Base-by-base conservation (phyloP, 2,888 invertebrate genomes). In the Protonemura montana region DNA sequence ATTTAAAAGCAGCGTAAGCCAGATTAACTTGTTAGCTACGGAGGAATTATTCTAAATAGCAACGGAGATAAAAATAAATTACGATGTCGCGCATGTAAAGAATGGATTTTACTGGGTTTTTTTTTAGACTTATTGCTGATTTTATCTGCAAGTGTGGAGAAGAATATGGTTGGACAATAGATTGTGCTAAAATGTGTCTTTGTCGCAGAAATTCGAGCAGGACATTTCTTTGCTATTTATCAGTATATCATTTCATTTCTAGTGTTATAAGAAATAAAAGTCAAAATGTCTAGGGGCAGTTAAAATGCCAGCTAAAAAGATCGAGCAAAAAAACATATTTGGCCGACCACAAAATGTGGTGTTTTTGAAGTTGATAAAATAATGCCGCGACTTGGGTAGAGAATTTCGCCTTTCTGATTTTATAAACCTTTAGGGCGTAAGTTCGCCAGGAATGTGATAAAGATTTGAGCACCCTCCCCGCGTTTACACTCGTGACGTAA, bases 31-130 rank as follows among this genome's bases (percentile, higher is more conserved):
- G 59, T 59, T 59, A 59, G 59, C 59, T 59, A 59, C 21, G 59
- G 59, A 59, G 59, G 59, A 59, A 59, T 59, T 59, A 59, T 59
- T 59, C 59, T 59, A 59, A 59, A 59, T 59, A 59, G 59, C 59
- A 59, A 59, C 59, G 21, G 59, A 59, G 59, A 59, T 59, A 59
- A 59, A 59, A 59, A 59, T 59, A 59, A 59, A 59, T 59, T 59
- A 59, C 59, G 21, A 1, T 21, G 59, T n/a, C n/a, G 59, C 59
- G 59, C 59, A 59, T 59, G 59, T 59, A 59, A 59, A 59, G 59
- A 59, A 59, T 59, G 59, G 59, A 59, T 59, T 59, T 59, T 21
- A 21, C 59, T 59, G n/a, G n/a, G n/a, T n/a, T 7, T 59, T 59
- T 59, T 59, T 59, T 59, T 10, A 13, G 21, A 59, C 59, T 10